Evolutionary conservation across 2,113 vertebrate species (phyloP).

Genomic region (Bostrychus sinensis): DNA sequence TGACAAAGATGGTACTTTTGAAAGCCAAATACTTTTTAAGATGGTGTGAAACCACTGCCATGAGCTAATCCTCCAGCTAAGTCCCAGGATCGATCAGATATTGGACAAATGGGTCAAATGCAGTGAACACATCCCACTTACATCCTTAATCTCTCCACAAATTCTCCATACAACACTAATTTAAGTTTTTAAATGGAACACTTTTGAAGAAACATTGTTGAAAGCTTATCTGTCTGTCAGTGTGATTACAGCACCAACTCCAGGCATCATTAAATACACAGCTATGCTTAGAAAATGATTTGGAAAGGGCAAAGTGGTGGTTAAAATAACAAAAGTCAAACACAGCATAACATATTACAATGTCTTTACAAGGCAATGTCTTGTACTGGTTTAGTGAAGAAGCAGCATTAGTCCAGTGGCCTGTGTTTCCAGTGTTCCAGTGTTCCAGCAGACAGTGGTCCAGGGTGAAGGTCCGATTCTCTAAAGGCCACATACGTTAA

Average conservation of each 20-base stretch:
- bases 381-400: neutral
- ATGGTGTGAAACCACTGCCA: too few relatives aligned
- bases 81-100: too few relatives aligned
- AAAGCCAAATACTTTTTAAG: too few relatives aligned
- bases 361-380: slow-evolving; percentile 8
- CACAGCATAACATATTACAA: neutral
- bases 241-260: neutral
- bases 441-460: neutral
- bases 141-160: too few relatives aligned
- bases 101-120: too few relatives aligned
- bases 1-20: too few relatives aligned
- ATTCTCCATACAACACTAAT: too few relatives aligned
- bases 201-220: neutral
- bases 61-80: too few relatives aligned
- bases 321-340: neutral
- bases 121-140: too few relatives aligned
- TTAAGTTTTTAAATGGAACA: neutral
- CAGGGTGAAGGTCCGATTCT: slow-evolving; percentile 11
- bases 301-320: neutral
- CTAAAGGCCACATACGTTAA: slow-evolving; percentile 1
- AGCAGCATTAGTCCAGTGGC: neutral
- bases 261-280: neutral
- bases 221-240: neutral
- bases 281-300: neutral
- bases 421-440: neutral